Conservation (phyloP, 1,140 invertebrate species). For the Notospermus geniculatus region DNA sequence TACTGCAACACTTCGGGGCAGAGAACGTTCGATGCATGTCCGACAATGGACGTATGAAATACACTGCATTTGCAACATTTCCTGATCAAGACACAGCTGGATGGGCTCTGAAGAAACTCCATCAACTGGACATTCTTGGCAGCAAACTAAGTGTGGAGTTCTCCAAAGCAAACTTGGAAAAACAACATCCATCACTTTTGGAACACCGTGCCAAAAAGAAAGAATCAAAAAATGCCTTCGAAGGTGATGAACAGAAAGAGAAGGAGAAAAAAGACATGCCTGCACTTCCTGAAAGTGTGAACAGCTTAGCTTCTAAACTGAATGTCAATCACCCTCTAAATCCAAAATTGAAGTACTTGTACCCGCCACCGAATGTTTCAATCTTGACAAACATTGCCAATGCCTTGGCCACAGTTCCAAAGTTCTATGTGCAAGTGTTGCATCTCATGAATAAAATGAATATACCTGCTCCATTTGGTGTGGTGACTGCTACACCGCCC, state of each 20-base stretch:
- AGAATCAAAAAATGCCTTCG: slow-evolving; percentile 3
- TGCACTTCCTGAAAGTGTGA: not conserved
- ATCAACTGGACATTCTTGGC: slow-evolving; percentile 66
- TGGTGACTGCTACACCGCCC: slow-evolving; percentile 42
- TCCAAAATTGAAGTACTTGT: slow-evolving; percentile 54
- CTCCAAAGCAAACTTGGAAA: slow-evolving; percentile 49
- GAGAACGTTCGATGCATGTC: slow-evolving; percentile 56
- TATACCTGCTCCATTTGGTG: slow-evolving; percentile 78
- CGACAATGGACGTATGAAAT: slow-evolving; percentile 47
- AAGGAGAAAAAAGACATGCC: slow-evolving; percentile 17
- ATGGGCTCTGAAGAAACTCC: slow-evolving; percentile 62
- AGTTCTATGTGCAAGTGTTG: slow-evolving; percentile 82
- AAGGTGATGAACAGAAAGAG: slow-evolving; percentile 13
- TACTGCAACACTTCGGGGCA: slow-evolving; percentile 65
- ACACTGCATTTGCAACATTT: slow-evolving; percentile 60
- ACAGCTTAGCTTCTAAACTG: not conserved
- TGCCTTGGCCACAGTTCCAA: slow-evolving; percentile 69
- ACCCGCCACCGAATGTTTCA: slow-evolving; percentile 68
- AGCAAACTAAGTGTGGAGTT: slow-evolving; percentile 65
- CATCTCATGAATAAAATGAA: slow-evolving; percentile 97
- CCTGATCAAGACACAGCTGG: slow-evolving; percentile 59
- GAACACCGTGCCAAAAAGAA: slow-evolving; percentile 10
- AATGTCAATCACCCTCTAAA: slow-evolving; percentile 50
- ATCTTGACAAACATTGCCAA: slow-evolving; percentile 77
- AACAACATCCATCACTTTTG: slow-evolving; percentile 27